phyloP scores from a whole-genome alignment of 2,113 vertebrate species.

The Montifringilla adamsi region DNA sequence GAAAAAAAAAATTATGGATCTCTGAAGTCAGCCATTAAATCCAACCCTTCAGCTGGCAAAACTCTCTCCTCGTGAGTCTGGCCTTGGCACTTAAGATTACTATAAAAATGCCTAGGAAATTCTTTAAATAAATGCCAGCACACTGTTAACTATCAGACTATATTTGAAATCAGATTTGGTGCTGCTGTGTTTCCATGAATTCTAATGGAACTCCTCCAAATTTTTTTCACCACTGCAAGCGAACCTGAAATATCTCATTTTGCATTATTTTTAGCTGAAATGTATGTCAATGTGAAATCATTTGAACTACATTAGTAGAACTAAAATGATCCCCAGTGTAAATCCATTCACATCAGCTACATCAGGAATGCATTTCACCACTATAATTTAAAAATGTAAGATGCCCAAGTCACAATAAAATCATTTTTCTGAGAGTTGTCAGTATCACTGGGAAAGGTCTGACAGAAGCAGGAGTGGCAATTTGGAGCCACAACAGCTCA shows the following conservation, averaged over 20 bases:
- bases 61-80: not conserved
- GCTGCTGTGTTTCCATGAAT: not conserved
- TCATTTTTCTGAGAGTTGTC: not conserved
- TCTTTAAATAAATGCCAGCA: not conserved
- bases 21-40: not conserved
- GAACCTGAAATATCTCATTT: slow-evolving; percentile 19
- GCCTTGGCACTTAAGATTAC: not conserved
- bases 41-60: not conserved
- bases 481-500: not conserved
- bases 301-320: slow-evolving; percentile 24
- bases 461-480: not conserved
- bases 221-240: not conserved
- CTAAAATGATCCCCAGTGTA: not conserved
- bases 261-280: slow-evolving; percentile 54
- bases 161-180: not conserved
- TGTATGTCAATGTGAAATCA: slow-evolving; percentile 35
- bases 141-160: not conserved
- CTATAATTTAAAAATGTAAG: not conserved
- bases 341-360: not conserved
- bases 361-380: not conserved
- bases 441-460: not conserved
- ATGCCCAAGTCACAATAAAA: not conserved
- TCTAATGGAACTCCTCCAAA: slow-evolving; percentile 4
- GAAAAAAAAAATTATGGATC: not conserved
- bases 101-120: not conserved